Conservation (phyloP, 53 echinoderm and acorn worm species). For the Antedon mediterranea region DNA sequence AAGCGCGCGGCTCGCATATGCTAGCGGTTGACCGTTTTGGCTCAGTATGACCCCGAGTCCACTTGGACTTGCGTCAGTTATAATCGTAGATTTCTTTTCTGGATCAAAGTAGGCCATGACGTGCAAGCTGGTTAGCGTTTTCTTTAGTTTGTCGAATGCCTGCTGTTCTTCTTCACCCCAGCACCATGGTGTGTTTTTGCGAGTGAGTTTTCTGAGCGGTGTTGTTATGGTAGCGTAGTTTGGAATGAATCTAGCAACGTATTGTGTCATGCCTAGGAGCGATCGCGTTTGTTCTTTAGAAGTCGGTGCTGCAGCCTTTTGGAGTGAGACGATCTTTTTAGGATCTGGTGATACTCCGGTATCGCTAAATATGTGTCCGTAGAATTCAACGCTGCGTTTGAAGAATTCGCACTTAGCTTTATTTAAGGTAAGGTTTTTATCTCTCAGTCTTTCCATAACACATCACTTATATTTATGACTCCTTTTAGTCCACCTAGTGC, state of each 20-base stretch:
- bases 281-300: constrained; percentile 22
- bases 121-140: background rate
- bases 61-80: constrained; percentile 43
- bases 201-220: background rate
- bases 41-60: no score
- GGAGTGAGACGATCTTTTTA: background rate
- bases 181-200: background rate
- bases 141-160: background rate
- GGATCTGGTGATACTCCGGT: background rate
- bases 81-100: constrained; percentile 9
- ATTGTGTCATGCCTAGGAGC: no score
- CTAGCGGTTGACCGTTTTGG: constrained; percentile 5
- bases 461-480: constrained; percentile 46
- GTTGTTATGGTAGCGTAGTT: no score
- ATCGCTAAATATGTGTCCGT: background rate
- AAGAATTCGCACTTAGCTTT: background rate
- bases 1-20: constrained; percentile 36
- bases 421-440: constrained; percentile 12
- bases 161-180: background rate
- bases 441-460: constrained; percentile 32
- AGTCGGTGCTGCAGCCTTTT: no score
- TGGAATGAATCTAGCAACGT: no score
- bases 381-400: background rate
- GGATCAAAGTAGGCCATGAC: constrained; percentile 40
- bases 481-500: constrained; percentile 20